Conservation (phyloP, 2,113 vertebrate species). For the Chlorodrepanis virens region DNA sequence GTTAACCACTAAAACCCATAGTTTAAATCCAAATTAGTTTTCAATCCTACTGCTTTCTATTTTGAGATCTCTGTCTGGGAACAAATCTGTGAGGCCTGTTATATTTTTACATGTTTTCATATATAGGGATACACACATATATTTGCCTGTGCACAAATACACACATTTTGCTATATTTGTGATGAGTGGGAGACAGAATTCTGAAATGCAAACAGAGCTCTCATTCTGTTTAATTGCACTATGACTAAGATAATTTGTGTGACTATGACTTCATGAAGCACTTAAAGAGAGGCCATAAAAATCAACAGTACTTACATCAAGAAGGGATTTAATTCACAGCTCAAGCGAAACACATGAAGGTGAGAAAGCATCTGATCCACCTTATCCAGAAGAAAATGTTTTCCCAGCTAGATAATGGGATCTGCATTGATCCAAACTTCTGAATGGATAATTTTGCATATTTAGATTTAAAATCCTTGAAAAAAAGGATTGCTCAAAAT, state of each 20-base stretch:
- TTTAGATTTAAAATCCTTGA: not conserved
- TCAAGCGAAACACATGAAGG: not conserved
- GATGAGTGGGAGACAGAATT: slow-evolving; percentile 5
- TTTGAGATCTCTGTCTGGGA: not conserved
- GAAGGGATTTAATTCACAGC: slow-evolving; percentile 31
- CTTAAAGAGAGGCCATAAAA: not conserved
- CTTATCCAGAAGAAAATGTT: not conserved
- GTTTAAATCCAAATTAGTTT: not conserved
- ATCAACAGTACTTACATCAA: not conserved
- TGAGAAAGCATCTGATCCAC: slow-evolving; percentile 4
- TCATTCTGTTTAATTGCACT: slow-evolving; percentile 28
- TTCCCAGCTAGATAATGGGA: not conserved
- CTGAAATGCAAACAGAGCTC: slow-evolving; percentile 24
- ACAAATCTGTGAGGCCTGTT: not conserved
- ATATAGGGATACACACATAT: not conserved
- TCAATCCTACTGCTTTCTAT: not conserved
- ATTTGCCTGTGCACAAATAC: slow-evolving; percentile 6
- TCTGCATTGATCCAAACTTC: not conserved
- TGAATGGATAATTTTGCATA: not conserved
- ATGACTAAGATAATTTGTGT: slow-evolving; percentile 37
- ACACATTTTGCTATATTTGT: slow-evolving; percentile 30
- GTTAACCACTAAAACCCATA: not conserved
- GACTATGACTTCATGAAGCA: slow-evolving; percentile 20
- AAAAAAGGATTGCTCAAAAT: not conserved
- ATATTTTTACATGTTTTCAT: slow-evolving; percentile 34